These are phyloP conservation scores for Hypercompe scribonia DNA, from an alignment of 2,888 invertebrate species.

Conservation along the genomic window DNA sequence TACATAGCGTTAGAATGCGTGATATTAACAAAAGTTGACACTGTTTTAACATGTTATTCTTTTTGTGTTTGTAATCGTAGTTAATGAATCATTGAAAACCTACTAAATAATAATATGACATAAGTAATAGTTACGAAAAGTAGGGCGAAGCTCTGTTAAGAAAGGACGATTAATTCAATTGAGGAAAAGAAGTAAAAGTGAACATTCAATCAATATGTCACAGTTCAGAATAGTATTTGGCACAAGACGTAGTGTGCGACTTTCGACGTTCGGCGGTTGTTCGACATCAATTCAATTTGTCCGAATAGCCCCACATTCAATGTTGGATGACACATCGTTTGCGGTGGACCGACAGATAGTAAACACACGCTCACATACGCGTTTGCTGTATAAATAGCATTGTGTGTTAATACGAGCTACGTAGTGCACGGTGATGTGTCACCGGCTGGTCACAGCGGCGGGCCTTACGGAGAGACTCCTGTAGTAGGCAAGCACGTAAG, in stretches of 20 bases:
- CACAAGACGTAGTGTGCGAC: slow-evolving; percentile 50
- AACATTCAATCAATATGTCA: slow-evolving; percentile 50
- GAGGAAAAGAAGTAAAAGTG: slow-evolving; percentile 50
- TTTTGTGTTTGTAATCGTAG: neutral
- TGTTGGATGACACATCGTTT: slow-evolving; percentile 82
- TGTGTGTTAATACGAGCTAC: slow-evolving; percentile 79
- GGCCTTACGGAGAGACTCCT: slow-evolving; percentile 60
- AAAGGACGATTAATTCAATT: slow-evolving; percentile 25
- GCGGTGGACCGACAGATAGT: slow-evolving; percentile 79
- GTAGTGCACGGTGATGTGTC: slow-evolving; percentile 79
- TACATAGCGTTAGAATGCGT: slow-evolving; percentile 9
- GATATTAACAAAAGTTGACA: slow-evolving; percentile 45
- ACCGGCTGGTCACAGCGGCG: slow-evolving; percentile 64
- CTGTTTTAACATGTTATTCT: neutral
- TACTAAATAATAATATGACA: slow-evolving; percentile 5
- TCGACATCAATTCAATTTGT: slow-evolving; percentile 69
- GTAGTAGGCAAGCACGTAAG: slow-evolving; percentile 69
- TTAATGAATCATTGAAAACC: neutral
- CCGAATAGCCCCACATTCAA: slow-evolving; percentile 77
- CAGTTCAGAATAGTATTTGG: slow-evolving; percentile 62
- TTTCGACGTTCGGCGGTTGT: slow-evolving; percentile 44
- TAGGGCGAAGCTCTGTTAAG: slow-evolving; percentile 14
- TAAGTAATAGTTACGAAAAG: slow-evolving; percentile 9
- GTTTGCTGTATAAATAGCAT: slow-evolving; percentile 81
- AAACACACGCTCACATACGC: slow-evolving; percentile 80